A percentile compares a stretch with the other conserved stretches of the same genome.
phyloP scores from a whole-genome alignment of 2,888 invertebrate species.

The Gisinianus flammeolus region DNA sequence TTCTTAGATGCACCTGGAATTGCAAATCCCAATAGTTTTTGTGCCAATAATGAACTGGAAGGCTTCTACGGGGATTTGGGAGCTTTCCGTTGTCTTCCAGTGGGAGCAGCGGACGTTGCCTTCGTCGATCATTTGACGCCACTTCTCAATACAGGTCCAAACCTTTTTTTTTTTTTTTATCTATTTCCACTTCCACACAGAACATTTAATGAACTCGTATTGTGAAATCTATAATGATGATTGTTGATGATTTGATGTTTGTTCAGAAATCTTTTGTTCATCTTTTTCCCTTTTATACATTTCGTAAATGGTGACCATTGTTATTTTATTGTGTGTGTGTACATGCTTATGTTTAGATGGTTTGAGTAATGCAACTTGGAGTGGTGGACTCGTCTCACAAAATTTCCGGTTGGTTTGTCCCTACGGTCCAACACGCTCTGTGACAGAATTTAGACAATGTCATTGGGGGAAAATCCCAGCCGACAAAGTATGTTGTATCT shows the following conservation, averaged over 20 bases:
- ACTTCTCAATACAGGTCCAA: slow-evolving; percentile 55
- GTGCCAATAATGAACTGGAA: slow-evolving; percentile 57
- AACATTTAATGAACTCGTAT: not conserved
- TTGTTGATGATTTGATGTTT: not conserved
- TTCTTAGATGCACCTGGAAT: slow-evolving; percentile 56
- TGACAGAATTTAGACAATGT: slow-evolving; percentile 60
- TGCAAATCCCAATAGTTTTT: slow-evolving; percentile 52
- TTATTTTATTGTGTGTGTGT: not conserved
- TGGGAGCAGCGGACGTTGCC: slow-evolving; percentile 56
- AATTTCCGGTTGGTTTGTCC: slow-evolving; percentile 61
- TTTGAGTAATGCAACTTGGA: slow-evolving; percentile 59
- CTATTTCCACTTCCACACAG: not conserved
- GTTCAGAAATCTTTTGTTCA: not conserved
- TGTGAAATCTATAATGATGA: not conserved
- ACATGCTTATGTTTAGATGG: slow-evolving; percentile 46
- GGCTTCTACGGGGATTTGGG: slow-evolving; percentile 58
- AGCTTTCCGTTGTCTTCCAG: slow-evolving; percentile 56
- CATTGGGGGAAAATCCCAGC: slow-evolving; percentile 61
- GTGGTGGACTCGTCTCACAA: slow-evolving; percentile 59
- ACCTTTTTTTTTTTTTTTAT: not conserved
- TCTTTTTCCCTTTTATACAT: not conserved
- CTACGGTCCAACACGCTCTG: slow-evolving; percentile 56
- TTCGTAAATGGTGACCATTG: not conserved
- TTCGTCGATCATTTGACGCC: slow-evolving; percentile 58
- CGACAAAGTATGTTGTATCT: slow-evolving; percentile 60